Evolutionary conservation across 2,888 invertebrate species (phyloP).

Genomic region (Dicyrtoma fusca): DNA sequence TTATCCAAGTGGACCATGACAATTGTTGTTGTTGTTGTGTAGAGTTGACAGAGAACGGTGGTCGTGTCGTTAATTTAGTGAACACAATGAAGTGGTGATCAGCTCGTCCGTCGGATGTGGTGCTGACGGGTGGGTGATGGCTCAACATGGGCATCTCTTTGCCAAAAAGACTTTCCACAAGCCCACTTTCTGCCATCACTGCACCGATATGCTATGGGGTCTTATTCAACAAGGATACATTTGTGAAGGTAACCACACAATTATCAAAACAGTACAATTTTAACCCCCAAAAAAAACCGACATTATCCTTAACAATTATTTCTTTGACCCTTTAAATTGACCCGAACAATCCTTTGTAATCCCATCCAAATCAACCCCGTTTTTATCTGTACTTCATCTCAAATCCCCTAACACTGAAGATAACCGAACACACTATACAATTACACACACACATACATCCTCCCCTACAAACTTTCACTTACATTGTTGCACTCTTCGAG

Average conservation of each 20-base stretch:
- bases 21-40: conserved; percentile 27
- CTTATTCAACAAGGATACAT: conserved; percentile 99
- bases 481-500: too few species aligned
- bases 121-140: conserved; percentile 66
- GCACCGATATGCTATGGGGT: conserved; percentile 99
- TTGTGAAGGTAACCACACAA: conserved; percentile 88
- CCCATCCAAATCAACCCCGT: too few species aligned
- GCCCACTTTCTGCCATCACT: conserved; percentile 99
- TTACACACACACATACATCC: too few species aligned
- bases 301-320: too few species aligned
- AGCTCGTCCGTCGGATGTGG: conserved; percentile 67
- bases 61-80: conserved; percentile 25
- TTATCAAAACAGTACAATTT: conserved; percentile 35
- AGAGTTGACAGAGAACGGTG: conserved; percentile 39
- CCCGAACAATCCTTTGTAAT: too few species aligned
- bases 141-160: conserved; percentile 92
- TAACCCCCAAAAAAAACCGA: not conserved
- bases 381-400: too few species aligned
- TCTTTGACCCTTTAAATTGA: too few species aligned
- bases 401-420: too few species aligned
- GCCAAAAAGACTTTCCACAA: conserved; percentile 99
- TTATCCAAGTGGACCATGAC: conserved; percentile 27
- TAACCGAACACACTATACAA: too few species aligned
- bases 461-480: too few species aligned
- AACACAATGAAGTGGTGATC: conserved; percentile 58